phyloP scores from a whole-genome alignment of 2,888 invertebrate species.

The Trichacis sp. region DNA sequence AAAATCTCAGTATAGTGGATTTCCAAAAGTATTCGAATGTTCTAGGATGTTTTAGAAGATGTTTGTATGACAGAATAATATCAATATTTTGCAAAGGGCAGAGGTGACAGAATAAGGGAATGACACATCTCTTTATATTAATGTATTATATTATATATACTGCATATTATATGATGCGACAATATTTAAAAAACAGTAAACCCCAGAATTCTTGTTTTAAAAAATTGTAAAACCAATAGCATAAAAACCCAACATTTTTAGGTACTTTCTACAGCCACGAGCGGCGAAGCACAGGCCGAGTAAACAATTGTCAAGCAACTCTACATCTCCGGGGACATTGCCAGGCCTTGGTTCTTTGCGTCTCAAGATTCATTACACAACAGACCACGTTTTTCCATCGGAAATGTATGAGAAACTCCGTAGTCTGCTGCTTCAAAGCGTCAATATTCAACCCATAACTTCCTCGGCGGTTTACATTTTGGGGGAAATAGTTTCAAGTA shows the following conservation, averaged over 20 bases:
- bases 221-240: not conserved
- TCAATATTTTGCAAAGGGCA: too few species aligned
- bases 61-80: too few species aligned
- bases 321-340: constrained; percentile 82
- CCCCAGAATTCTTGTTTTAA: too few species aligned
- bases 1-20: too few species aligned
- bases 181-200: too few species aligned
- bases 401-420: constrained; percentile 84
- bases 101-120: too few species aligned
- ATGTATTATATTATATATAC: too few species aligned
- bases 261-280: constrained; percentile 84
- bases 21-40: too few species aligned
- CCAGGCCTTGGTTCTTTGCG: constrained; percentile 85
- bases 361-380: constrained; percentile 87
- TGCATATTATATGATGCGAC: too few species aligned
- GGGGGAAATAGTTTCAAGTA: constrained; percentile 87
- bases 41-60: too few species aligned
- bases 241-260: constrained; percentile 55
- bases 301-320: constrained; percentile 72
- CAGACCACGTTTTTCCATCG: constrained; percentile 89
- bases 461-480: constrained; percentile 85
- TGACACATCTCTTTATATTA: too few species aligned
- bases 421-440: constrained; percentile 81
- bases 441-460: constrained; percentile 80
- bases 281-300: constrained; percentile 74